A percentile compares a stretch with the other conserved stretches of the same genome.
Conservation (phyloP, 2,113 vertebrate genomes). For the Callocephalon fimbriatum region DNA sequence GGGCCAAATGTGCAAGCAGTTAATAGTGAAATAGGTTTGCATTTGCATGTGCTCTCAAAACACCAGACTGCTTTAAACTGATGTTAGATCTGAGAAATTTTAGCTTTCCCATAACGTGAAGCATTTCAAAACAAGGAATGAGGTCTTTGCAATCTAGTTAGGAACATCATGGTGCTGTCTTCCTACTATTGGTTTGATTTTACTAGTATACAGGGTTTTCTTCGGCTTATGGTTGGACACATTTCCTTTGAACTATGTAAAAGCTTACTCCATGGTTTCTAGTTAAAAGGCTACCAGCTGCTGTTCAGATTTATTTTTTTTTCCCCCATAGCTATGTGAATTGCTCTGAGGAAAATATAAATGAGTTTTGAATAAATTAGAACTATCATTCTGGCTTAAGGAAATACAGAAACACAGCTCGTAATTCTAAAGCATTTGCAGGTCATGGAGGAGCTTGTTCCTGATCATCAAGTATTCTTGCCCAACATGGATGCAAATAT, state of each 20-base stretch:
- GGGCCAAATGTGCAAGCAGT: neutral
- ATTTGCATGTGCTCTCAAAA: neutral
- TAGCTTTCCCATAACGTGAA: neutral
- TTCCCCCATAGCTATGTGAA: neutral
- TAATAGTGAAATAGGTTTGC: neutral
- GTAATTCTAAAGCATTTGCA: neutral
- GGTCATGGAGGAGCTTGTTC: neutral
- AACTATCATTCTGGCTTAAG: neutral
- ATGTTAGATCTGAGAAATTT: neutral
- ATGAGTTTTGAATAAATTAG: neutral
- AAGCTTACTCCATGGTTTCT: neutral
- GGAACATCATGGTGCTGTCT: neutral
- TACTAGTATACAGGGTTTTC: neutral
- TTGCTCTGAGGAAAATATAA: constrained; percentile 12
- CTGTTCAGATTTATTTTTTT: neutral
- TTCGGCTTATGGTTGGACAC: neutral
- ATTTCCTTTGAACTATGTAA: neutral
- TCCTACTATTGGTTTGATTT: neutral
- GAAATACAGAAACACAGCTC: neutral
- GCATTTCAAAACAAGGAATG: neutral
- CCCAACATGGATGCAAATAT: neutral
- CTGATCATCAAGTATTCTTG: neutral
- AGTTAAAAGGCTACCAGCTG: neutral
- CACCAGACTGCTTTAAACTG: neutral
- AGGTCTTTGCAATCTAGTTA: neutral